Conservation (phyloP, 2,113 vertebrate species). For the Pleuronectes platessa region DNA sequence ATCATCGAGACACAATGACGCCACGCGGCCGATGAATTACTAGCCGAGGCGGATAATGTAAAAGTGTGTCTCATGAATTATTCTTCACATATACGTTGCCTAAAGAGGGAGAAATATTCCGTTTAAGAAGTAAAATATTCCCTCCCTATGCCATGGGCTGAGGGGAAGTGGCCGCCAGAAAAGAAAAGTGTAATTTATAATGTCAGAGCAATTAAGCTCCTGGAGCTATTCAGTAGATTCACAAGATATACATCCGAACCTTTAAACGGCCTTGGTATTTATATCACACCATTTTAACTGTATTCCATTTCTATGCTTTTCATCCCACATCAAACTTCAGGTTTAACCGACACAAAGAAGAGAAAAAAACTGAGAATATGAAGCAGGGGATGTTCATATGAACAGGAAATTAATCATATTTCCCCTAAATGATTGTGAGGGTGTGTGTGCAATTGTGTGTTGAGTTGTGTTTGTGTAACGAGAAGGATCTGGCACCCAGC, state of each 20-base stretch:
- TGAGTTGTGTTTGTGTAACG: conserved; percentile 32
- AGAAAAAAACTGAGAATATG: conserved; percentile 3
- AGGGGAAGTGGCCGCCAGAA: neutral
- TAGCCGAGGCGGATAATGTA: conserved; percentile 35
- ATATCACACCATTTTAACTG: neutral
- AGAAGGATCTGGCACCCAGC: conserved; percentile 64
- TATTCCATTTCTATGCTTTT: neutral
- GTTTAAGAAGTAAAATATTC: conserved; percentile 50
- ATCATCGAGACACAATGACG: conserved; percentile 56
- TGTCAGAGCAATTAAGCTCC: conserved; percentile 29
- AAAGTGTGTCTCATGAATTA: conserved; percentile 63
- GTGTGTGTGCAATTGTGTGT: conserved; percentile 26
- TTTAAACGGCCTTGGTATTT: conserved; percentile 31
- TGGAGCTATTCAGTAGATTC: conserved; percentile 29
- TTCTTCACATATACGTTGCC: conserved; percentile 60
- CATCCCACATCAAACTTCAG: conserved; percentile 1
- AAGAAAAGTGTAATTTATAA: conserved; percentile 24
- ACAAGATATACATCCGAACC: conserved; percentile 24
- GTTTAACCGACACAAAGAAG: conserved; percentile 3
- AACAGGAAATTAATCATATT: conserved; percentile 52
- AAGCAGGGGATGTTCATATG: conserved; percentile 14
- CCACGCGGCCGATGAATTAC: conserved; percentile 56
- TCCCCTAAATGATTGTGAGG: conserved; percentile 27
- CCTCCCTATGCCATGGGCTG: conserved; percentile 14
- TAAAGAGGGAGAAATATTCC: conserved; percentile 55